These are phyloP conservation scores for Mythimna albipuncta DNA, from an alignment of 2,888 invertebrate species.

Conservation along the genomic window DNA sequence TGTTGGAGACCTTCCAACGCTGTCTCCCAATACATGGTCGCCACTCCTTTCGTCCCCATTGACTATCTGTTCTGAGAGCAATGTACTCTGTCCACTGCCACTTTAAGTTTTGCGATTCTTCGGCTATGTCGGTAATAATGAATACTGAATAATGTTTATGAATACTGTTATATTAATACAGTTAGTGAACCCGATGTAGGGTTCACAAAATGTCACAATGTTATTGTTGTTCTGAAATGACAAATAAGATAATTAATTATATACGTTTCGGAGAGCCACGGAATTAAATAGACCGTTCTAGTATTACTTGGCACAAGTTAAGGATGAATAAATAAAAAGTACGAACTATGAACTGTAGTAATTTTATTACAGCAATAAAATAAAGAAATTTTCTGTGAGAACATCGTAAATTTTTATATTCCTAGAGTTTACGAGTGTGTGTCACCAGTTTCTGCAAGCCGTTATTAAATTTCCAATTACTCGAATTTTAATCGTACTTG, in stretches of 20 bases:
- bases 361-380: slow-evolving; percentile 77
- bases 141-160: too few species aligned
- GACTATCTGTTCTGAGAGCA: too few species aligned
- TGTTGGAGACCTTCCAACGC: too few species aligned
- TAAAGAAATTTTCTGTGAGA: slow-evolving; percentile 72
- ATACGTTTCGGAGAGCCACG: slow-evolving; percentile 28
- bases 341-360: slow-evolving; percentile 67
- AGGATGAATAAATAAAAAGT: slow-evolving; percentile 55
- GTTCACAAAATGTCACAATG: slow-evolving; percentile 19
- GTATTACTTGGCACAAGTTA: slow-evolving; percentile 49
- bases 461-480: slow-evolving; percentile 64
- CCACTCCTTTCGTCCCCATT: too few species aligned
- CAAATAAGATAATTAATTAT: slow-evolving; percentile 45
- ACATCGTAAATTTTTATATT: slow-evolving; percentile 69
- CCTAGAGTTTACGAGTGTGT: slow-evolving; percentile 69
- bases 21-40: too few species aligned
- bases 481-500: slow-evolving; percentile 8
- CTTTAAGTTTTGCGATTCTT: too few species aligned
- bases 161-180: too few species aligned
- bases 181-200: too few species aligned
- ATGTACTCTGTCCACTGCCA: too few species aligned
- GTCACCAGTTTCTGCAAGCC: slow-evolving; percentile 64
- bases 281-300: slow-evolving; percentile 35
- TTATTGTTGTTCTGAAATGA: slow-evolving; percentile 38
- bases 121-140: too few species aligned